Percentiles rank a stretch among this genome's conserved stretches.
These are phyloP conservation scores for Psettodes erumei DNA, from an alignment of 2,113 vertebrate genomes.

Conservation along the genomic window DNA sequence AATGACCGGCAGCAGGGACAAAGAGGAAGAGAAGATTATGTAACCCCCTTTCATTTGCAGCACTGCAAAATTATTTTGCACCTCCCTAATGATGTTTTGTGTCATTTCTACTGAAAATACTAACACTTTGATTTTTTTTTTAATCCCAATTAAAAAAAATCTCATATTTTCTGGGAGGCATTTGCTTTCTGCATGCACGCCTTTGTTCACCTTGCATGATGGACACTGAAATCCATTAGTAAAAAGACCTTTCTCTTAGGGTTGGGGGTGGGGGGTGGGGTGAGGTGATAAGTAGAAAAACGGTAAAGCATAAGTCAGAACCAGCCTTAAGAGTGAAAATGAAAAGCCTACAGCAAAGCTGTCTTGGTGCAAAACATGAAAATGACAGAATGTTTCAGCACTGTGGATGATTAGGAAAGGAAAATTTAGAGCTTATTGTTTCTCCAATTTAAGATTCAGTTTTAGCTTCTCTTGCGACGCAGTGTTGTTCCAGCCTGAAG, in stretches of 20 bases:
- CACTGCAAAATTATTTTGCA: neutral
- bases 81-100: no score
- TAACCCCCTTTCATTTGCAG: neutral
- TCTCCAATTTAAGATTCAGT: no score
- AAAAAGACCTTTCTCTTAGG: slow-evolving; percentile 22
- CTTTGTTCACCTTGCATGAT: slow-evolving; percentile 27
- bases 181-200: neutral
- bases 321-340: slow-evolving; percentile 10
- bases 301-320: neutral
- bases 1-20: neutral
- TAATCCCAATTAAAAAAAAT: no score
- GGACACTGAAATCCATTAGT: slow-evolving; percentile 18
- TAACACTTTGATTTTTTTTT: neutral
- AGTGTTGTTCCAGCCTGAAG: neutral
- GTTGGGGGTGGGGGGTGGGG: neutral
- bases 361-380: slow-evolving; percentile 8
- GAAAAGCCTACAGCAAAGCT: slow-evolving; percentile 15
- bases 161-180: neutral
- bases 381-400: neutral
- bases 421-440: no score
- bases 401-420: neutral
- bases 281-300: neutral
- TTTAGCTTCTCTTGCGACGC: no score
- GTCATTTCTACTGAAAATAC: no score
- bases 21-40: neutral